Base-by-base conservation (phyloP, 2,797 vertebrate genomes). In the Myotis daubentonii region DNA sequence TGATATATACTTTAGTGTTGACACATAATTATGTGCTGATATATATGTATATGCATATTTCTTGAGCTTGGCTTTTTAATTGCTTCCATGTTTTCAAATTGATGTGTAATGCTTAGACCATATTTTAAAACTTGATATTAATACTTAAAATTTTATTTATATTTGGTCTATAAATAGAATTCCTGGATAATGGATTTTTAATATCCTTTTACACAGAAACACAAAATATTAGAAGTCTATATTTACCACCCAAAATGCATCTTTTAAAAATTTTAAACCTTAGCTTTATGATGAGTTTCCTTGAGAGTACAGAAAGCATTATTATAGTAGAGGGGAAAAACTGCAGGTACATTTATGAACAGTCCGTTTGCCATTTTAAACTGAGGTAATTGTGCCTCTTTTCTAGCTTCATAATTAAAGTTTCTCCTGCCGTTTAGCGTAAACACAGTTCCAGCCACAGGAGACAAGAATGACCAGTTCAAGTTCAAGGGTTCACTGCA, bases 401-500 rank as follows among this genome's bases (percentile, higher is more conserved):
- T 93, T 65, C 68, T 92, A 44, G 65, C 91, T 92, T 86, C 57
- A 89, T 87, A 98, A 98, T 98, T 98, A 98, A 98, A 98, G 92
- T 96, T 97, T 97, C 97, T 97, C 96, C 97, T 96, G 92, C 88
- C 91, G 95, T 96, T 97, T 96, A 97, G 96, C 96, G 97, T 97
- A 98, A 98, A 98, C 96, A 98, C 87, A 97, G 94, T 96, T 97
- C 92, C 91, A 97, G 97, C 93, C 97, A 97, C 74, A 96, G 97
- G 96, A 98, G 5, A 95, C 93, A 97, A 96, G 97, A 98, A 98
- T 97, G 97, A 98, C 97, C 97, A 97, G 98, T 97, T 98, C 97
- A 98, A 98, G 98, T 98, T 98, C 97, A 98, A 98, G 95, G 98
- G 98, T 98, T 98, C 98, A 98, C 97, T 98, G 98, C 97, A 98